Evolutionary conservation across 92 coral and sea anemone species (phyloP).

Genomic region (Bergia sp.): DNA sequence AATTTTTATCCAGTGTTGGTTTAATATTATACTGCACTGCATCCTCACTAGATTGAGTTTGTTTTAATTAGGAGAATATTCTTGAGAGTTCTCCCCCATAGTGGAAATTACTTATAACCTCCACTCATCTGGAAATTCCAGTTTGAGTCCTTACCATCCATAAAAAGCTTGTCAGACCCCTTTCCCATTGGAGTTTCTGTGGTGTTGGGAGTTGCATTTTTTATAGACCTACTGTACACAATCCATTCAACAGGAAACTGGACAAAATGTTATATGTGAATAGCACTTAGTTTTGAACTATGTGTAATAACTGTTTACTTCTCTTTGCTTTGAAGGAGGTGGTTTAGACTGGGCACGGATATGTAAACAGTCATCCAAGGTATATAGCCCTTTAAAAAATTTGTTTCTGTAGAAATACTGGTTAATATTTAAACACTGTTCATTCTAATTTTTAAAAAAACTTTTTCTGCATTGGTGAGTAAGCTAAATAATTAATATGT

Average conservation of each 20-base stretch:
- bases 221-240: neutral
- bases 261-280: no score
- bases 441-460: no score
- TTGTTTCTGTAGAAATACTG: neutral
- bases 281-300: neutral
- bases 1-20: no score
- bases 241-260: neutral
- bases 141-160: no score
- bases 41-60: no score
- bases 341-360: conserved; percentile 94
- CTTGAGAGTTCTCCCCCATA: no score
- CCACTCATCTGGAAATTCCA: neutral
- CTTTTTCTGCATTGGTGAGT: neutral
- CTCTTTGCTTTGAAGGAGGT: conserved; percentile 59
- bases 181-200: neutral
- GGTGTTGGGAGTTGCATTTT: neutral
- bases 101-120: neutral
- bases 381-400: neutral
- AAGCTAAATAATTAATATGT: no score
- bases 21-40: no score
- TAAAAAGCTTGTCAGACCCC: neutral
- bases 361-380: conserved; percentile 96
- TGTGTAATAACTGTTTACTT: neutral
- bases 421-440: neutral
- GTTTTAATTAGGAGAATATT: no score